phyloP scores from a whole-genome alignment of 1,140 invertebrate genomes.

The Sarcophaga bullata region DNA sequence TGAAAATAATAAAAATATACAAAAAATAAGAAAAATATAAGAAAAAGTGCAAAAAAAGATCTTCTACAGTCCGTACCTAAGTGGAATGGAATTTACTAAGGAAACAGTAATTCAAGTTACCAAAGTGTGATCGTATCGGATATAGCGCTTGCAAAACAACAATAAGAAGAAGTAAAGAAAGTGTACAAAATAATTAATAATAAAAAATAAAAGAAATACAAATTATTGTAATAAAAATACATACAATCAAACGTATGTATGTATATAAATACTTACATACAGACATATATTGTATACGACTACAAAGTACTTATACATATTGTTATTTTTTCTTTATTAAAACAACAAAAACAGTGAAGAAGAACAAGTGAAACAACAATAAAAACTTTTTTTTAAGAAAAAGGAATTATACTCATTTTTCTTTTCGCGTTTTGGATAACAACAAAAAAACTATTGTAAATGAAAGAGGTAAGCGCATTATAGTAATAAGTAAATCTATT shows the following conservation, averaged over 20 bases:
- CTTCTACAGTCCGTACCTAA: not conserved
- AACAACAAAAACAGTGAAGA: no score
- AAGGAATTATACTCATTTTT: slow-evolving; percentile 11
- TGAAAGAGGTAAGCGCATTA: slow-evolving; percentile 32
- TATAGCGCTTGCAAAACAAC: not conserved
- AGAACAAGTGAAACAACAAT: not conserved
- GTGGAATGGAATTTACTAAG: not conserved
- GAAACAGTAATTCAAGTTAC: not conserved
- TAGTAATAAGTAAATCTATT: not conserved
- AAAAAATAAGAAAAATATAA: not conserved
- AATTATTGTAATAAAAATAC: not conserved
- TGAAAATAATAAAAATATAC: not conserved
- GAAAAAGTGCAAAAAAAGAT: not conserved
- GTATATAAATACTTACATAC: no score
- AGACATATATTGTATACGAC: no score
- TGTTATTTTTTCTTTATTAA: no score
- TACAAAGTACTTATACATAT: no score
- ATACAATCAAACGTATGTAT: not conserved
- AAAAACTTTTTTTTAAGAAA: not conserved
- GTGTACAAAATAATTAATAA: slow-evolving; percentile 3
- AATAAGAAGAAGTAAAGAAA: slow-evolving; percentile 6
- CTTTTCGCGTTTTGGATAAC: slow-evolving; percentile 16
- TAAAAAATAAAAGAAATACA: not conserved
- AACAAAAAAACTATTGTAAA: slow-evolving; percentile 32
- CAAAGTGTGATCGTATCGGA: not conserved